Evolutionary conservation across 1,140 invertebrate species (phyloP), one percentile per base, ranked within the genome.

Genomic region (Temnothorax nylanderi): DNA sequence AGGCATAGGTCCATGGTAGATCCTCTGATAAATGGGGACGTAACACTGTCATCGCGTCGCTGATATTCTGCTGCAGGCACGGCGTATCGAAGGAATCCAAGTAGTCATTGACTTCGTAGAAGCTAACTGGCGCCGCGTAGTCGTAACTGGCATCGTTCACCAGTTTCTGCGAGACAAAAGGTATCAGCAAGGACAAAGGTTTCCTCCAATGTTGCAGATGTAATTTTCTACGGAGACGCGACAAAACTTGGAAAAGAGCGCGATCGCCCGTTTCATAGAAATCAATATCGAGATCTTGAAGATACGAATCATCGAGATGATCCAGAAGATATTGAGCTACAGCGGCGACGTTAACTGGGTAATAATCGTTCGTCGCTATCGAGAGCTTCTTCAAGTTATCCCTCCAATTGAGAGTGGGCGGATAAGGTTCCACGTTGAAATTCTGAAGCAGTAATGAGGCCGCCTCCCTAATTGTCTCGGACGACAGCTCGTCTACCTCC

Each of bases 1-100:
- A 74, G 26, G 67, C 87, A 8, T 80, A 88, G 3, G 65, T 44
- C 85, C 87, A 88, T 2, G 85, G 87, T 11, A 88, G 13, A 51
- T 58, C 41, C 13, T 87, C 13, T 0, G 84, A 65, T 11, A 88
- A 47, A 3, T 56, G 26, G 0, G 62, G 18, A 74, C 62, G 41
- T 37, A 87, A 13, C 13, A n/a, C 51, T 21, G 18, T 34, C 44
- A 65, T 76, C 16, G 85, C 87, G 58, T 81, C 69, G 21, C 16
- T 51, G 1, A 87, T 8, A 16, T 51, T 54, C 13, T 16, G 44
- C 56, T 77, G 65, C 26, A 88, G 13, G 16, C 85, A 88, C 5
- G 56, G 87, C 0, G 65, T 56, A 4, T 87, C 51, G 76, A 88
- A 82, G 11, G 87, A 18, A 2, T 81, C 47, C 32, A 88, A 34